Percentiles rank a stretch among this genome's conserved stretches.
Conservation (phyloP, 2,888 invertebrate species). For the Schizotus pectinicornis region DNA sequence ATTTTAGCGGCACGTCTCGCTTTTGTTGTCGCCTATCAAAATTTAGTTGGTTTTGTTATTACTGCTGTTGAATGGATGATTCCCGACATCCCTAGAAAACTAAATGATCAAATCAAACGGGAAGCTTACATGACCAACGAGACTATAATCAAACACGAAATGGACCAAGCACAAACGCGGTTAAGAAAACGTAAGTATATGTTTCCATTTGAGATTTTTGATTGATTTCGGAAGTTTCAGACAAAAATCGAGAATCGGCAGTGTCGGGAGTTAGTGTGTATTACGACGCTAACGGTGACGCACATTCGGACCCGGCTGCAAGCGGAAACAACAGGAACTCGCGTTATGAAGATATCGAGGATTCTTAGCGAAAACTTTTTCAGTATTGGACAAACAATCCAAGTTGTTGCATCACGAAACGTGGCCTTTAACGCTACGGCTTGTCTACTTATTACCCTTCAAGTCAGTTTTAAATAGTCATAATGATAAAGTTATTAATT, state of each 20-base stretch:
- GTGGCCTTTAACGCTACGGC: conserved; percentile 2
- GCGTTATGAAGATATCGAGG: conserved; percentile 2
- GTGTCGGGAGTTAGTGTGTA: conserved; percentile 39
- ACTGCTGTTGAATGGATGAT: conserved; percentile 77
- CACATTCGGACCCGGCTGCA: not conserved
- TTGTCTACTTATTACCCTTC: conserved; percentile 8
- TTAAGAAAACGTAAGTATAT: conserved; percentile 3
- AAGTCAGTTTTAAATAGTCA: not conserved
- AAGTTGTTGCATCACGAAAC: not conserved
- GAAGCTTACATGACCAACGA: conserved; percentile 77
- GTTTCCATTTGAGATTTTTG: not conserved
- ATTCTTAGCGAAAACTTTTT: conserved; percentile 7
- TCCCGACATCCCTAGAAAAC: conserved; percentile 75
- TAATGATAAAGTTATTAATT: not conserved
- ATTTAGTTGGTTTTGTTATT: conserved; percentile 75
- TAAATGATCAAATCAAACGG: conserved; percentile 73
- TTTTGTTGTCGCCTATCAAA: conserved; percentile 82
- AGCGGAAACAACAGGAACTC: not conserved
- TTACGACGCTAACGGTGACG: conserved; percentile 38
- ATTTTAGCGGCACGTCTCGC: conserved; percentile 74
- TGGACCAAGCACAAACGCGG: conserved; percentile 58
- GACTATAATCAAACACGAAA: conserved; percentile 74
- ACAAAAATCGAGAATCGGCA: conserved; percentile 41
- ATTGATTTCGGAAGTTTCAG: not conserved
- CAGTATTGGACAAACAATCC: not conserved